Evolutionary conservation across 2,113 vertebrate genomes (phyloP), one percentile per base, ranked within the genome.

Genomic region (Strix aluco): DNA sequence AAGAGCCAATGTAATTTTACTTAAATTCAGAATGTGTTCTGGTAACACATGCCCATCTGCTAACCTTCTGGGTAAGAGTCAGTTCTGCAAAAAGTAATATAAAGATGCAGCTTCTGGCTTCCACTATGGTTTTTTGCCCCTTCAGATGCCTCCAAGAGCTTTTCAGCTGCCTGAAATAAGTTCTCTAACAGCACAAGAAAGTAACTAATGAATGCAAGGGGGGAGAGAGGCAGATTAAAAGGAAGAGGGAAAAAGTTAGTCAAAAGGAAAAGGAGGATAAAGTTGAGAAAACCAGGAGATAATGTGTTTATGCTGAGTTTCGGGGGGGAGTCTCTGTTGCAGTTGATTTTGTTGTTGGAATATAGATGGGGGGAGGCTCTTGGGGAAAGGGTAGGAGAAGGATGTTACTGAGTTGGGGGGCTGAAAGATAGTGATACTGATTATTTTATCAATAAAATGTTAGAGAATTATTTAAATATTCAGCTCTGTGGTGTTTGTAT

Each of bases 11-110:
- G 79, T 77, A 25, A 66, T 74, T 96, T 83, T 80, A 42, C 90
- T 91, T 95, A 72, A 88, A 92, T 81, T 91, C 71, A 79, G 86
- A 81, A 63, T 1, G 1, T 63, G 72, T 84, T 79, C 69, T 92
- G 72, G 54, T 77, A 81, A 29, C 72, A 58, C 81, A 57, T 62
- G 79, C 36, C 78, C 85, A 89, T 90, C 89, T 95, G 91, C 51
- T 62, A 58, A 34, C 62, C 86, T 85, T 84, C 75, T 91, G 94
- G 79, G 94, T 90, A 66, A 55, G 47, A 73, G 83, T 87, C 66
- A 49, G 54, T 27, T 42, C 81, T 80, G 74, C 59, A 89, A 46
- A 46, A 86, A 88, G 52, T 55, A 70, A 86, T 52, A 59, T 4
- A 36, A 83, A 94, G 81, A 88, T 79, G 26, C 40, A 94, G 18